A percentile compares a stretch with the other conserved stretches of the same genome.
phyloP scores from a whole-genome alignment of 2,113 vertebrate genomes.

The Oncorhynchus nerka region DNA sequence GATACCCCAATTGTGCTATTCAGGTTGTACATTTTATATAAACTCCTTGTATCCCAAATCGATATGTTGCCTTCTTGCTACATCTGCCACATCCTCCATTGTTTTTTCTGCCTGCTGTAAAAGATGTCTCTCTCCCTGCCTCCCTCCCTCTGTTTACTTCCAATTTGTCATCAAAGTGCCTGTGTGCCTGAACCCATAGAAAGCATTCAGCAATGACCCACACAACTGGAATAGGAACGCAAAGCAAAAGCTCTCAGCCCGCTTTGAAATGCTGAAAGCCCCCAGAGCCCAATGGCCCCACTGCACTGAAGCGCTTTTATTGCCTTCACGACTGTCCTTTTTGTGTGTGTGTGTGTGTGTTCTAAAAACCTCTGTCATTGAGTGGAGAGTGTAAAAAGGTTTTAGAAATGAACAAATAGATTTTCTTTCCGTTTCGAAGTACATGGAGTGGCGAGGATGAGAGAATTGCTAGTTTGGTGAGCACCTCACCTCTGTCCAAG shows the following conservation, averaged over 20 bases:
- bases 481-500: background rate
- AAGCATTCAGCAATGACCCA: background rate
- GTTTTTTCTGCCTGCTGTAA: background rate
- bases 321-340: background rate
- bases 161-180: slow-evolving; percentile 10
- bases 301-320: background rate
- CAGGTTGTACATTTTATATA: background rate
- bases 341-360: background rate
- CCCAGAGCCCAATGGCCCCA: no score
- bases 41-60: background rate
- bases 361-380: background rate
- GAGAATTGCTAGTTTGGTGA: background rate
- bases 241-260: slow-evolving; percentile 1
- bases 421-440: background rate
- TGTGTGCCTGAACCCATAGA: background rate
- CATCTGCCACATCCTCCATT: background rate
- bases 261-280: slow-evolving; percentile 15
- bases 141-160: background rate
- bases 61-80: background rate
- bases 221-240: slow-evolving; percentile 6
- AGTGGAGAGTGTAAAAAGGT: background rate
- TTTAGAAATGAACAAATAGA: slow-evolving; percentile 26
- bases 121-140: background rate
- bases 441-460: background rate
- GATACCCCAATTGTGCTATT: background rate